A percentile compares a stretch with the other conserved stretches of the same genome.
phyloP scores from a whole-genome alignment of 2,888 invertebrate species.

The Lycia hirtaria region DNA sequence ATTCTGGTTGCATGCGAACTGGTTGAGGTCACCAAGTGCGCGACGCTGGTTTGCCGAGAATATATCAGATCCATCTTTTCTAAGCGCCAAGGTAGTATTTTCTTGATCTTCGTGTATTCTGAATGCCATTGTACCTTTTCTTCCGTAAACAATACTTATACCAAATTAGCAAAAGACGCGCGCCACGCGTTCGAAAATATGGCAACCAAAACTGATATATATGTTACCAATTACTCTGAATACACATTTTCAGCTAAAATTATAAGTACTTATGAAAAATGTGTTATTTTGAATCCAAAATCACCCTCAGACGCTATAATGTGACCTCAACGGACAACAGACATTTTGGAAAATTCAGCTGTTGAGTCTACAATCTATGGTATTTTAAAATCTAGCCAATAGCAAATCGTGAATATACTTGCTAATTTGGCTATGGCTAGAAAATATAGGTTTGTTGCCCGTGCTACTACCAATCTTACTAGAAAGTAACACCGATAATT shows the following conservation, averaged over 20 bases:
- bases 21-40: constrained; percentile 87
- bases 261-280: constrained; percentile 61
- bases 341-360: constrained; percentile 79
- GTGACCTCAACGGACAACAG: constrained; percentile 80
- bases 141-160: constrained; percentile 72
- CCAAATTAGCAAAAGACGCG: constrained; percentile 53
- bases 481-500: no score
- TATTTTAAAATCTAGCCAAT: constrained; percentile 76
- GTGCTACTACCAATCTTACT: no score
- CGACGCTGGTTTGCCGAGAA: constrained; percentile 85
- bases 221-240: constrained; percentile 40
- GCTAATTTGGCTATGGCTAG: background rate
- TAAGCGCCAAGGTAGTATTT: constrained; percentile 85
- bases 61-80: constrained; percentile 81
- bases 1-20: constrained; percentile 83
- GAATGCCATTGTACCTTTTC: constrained; percentile 88
- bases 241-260: constrained; percentile 64
- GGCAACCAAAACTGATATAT: constrained; percentile 59
- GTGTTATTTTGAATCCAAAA: constrained; percentile 53
- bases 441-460: no score
- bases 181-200: constrained; percentile 53
- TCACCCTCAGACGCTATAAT: constrained; percentile 72
- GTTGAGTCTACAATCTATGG: constrained; percentile 74
- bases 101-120: constrained; percentile 92
- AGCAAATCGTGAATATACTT: constrained; percentile 24